Base-by-base conservation (phyloP, 2,797 vertebrate genomes). In the Pangasius macronema region DNA sequence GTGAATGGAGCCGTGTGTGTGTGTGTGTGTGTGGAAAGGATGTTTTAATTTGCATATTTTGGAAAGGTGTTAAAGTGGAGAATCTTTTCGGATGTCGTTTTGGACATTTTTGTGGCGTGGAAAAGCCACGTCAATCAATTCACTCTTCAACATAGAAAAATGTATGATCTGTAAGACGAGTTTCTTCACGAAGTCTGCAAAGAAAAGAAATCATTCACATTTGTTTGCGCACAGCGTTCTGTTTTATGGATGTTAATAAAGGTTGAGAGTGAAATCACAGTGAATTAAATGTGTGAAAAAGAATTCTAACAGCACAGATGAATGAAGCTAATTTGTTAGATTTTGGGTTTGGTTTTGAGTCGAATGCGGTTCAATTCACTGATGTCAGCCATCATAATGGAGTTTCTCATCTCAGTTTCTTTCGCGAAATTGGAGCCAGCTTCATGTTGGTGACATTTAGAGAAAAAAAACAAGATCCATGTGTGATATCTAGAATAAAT, bases 401-500 rank as follows among this genome's bases (percentile, higher is more conserved):
- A 7, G 11, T n/a, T 49, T 51, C 10, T n/a, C 42, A 51, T 16
- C 72, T 73, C 72, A 0, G 1, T 2, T 5, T 0, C 39, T 13
- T 27, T 5, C n/a, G 1, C 2, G 46, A 36, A 2, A 2, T 2
- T 42, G 0, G 3, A 0, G n/a, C n/a, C 51, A 10, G 30, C 51
- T 33, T 36, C 42, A 27, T 2, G 24, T n/a, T 5, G 68, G 46
- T 55, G n/a, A 53, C 0, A 14, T 18, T 8, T 7, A 3, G 2
- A 42, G 1, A 20, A 22, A 10, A 24, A 11, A 20, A 11, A 20
- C 6, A 24, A 11, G 5, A 5, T 39, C 24, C 24, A 14, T 14
- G 33, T 80, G 39, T 16, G 33, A 36, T 80, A 14, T 39, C 30
- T 8, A 13, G 55, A 39, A 59, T 57, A 5, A 79, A 79, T 59